Percentiles rank a stretch among this genome's conserved stretches.
Evolutionary conservation across 2,113 vertebrate genomes (phyloP).

Genomic region (Saguinus midas): DNA sequence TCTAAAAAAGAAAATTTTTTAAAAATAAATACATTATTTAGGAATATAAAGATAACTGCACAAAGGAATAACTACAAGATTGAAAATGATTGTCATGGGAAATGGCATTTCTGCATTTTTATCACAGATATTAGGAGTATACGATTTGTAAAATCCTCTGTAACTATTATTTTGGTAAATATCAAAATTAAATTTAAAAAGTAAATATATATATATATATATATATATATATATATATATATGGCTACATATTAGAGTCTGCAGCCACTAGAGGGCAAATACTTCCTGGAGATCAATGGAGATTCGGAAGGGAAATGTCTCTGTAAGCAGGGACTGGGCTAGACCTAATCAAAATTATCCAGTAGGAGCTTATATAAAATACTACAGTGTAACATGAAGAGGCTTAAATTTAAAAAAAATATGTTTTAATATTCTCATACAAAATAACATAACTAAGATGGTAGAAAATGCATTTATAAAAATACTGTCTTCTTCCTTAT

Average conservation of each 20-base stretch:
- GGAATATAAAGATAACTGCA: background rate
- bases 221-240: background rate
- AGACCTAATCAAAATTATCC: background rate
- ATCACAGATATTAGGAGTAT: background rate
- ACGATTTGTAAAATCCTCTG: background rate
- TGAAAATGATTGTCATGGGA: background rate
- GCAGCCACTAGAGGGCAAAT: slow-evolving; percentile 3
- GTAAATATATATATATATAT: too few relatives aligned
- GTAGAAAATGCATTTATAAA: background rate
- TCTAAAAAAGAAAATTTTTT: background rate
- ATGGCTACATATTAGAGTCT: background rate
- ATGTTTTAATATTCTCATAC: background rate
- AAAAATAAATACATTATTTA: slow-evolving; percentile 14
- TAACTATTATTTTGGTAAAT: background rate
- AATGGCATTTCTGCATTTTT: background rate
- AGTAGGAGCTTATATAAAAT: background rate
- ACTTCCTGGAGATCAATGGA: background rate
- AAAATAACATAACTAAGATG: background rate
- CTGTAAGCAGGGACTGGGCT: background rate
- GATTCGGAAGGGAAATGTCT: background rate
- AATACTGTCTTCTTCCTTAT: background rate
- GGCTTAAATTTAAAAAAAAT: background rate
- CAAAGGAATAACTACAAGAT: background rate
- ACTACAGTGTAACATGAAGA: background rate
- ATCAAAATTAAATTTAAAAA: slow-evolving; percentile 16